Evolutionary conservation across 2,888 invertebrate species (phyloP).

Genomic region (Eueremaeus valkanovi): DNA sequence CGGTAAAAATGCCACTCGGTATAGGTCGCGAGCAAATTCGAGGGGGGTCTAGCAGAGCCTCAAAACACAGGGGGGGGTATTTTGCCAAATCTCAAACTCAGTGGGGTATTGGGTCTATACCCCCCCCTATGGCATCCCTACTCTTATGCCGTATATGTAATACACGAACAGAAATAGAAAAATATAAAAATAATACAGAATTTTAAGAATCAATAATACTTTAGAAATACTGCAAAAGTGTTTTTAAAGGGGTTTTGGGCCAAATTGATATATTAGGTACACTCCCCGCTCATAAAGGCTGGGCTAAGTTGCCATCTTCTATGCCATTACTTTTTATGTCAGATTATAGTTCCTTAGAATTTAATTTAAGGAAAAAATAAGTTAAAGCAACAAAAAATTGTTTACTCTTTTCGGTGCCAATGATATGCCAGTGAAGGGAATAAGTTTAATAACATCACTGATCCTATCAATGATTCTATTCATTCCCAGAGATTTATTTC

Average conservation of each 20-base stretch:
- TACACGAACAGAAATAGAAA: too few relatives aligned
- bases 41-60: too few relatives aligned
- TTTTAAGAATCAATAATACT: not conserved
- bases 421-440: conserved; percentile 1
- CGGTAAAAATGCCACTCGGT: too few relatives aligned
- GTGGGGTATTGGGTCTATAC: too few relatives aligned
- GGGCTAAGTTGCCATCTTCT: not conserved
- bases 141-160: too few relatives aligned
- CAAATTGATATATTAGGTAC: too few relatives aligned
- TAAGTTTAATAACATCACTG: conserved; percentile 12
- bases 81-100: too few relatives aligned
- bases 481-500: conserved; percentile 18
- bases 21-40: too few relatives aligned
- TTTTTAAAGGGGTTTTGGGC: too few relatives aligned
- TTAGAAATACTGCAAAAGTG: too few relatives aligned
- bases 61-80: too few relatives aligned
- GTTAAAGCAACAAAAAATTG: conserved; percentile 26
- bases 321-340: not conserved
- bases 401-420: conserved; percentile 26
- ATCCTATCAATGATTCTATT: conserved; percentile 27
- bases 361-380: not conserved
- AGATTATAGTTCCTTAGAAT: conserved; percentile 4
- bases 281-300: not conserved
- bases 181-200: not conserved
- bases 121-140: too few relatives aligned